These are phyloP conservation scores for Falcunculus frontatus DNA, from an alignment of 2,113 vertebrate genomes.

Conservation along the genomic window DNA sequence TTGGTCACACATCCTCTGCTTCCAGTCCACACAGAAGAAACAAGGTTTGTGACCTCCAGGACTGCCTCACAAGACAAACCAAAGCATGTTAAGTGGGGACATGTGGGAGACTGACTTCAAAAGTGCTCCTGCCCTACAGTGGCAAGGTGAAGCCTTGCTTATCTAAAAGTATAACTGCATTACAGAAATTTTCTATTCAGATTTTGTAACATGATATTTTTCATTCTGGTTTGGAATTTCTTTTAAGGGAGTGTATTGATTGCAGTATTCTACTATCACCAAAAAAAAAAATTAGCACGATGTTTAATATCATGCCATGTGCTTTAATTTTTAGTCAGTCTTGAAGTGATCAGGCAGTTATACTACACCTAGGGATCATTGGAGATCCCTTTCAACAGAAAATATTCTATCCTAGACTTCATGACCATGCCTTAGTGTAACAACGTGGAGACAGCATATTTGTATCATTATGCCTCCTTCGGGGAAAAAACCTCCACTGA, in stretches of 20 bases:
- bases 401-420: not conserved
- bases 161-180: not conserved
- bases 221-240: not conserved
- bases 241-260: not conserved
- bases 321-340: not conserved
- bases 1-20: not conserved
- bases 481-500: not conserved
- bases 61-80: not conserved
- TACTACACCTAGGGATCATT: not conserved
- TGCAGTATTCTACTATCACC: not conserved
- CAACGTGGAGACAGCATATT: not conserved
- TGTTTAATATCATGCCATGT: not conserved
- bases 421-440: not conserved
- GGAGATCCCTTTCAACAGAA: not conserved
- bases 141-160: not conserved
- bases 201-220: not conserved
- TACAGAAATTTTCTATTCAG: not conserved
- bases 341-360: not conserved
- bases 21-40: not conserved
- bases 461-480: not conserved
- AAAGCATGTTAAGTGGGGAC: not conserved
- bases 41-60: not conserved
- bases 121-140: not conserved
- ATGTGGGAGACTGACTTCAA: not conserved
- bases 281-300: not conserved